Base-by-base conservation (phyloP, 2,888 invertebrate species). In the Spodoptera picta region DNA sequence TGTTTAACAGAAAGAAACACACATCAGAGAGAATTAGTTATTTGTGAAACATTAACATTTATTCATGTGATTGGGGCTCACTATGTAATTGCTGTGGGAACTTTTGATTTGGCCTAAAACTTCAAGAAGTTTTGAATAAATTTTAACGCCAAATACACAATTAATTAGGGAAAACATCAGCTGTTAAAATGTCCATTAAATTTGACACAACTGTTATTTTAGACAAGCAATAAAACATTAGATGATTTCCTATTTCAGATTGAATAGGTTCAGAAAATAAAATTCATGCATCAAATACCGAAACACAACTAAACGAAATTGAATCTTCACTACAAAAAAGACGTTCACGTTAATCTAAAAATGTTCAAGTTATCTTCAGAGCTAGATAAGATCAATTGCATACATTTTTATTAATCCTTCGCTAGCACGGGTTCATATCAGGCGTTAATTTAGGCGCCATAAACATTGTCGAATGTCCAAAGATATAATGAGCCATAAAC, bases 371-470 rank as follows among this genome's bases (percentile, higher is more conserved):
- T 53, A 31, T 4, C 24, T 6, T 27, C 14, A 47, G 23, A 59
- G 48, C 3, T 47, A 50, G 48, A 60, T 64, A 71, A 61, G 27
- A 61, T 53, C 52, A 47, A 56, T 53, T 41, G 49, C 51, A 62
- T 42, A 73, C 54, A 65, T 44, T 65, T 74, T 74, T 65, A 66
- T 50, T 49, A 50, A 58, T 47, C 45, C 31, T 14, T 69, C 56
- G 55, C 57, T 60, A 54, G 49, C 36, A 53, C 64, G 50, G 53
- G 75, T 73, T 80, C 63, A 75, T 78, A 88, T 84, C 81, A 83
- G 83, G 87, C 87, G 89, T 87, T 88, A 86, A 86, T 87, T 87
- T 83, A 83, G 81, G 81, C 77, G 81, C 75, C 72, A 82, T 85
- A 83, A 87, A 86, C 72, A 80, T 73, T 80, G 81, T 82, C 75